Conservation (phyloP, 2,113 vertebrate genomes). For the Enhydra lutris region DNA sequence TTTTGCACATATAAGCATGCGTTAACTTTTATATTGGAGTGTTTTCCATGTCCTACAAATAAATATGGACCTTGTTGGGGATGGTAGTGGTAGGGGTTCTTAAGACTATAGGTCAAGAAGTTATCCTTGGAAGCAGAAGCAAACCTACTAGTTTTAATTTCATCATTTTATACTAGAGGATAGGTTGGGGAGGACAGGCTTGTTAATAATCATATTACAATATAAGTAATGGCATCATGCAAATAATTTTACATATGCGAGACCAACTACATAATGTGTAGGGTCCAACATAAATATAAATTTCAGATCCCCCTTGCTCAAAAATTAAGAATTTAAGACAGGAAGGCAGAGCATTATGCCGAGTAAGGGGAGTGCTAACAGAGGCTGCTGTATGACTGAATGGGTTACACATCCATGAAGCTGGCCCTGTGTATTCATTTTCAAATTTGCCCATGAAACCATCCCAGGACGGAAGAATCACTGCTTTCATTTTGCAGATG, state of each 20-base stretch:
- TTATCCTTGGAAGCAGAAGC: background rate
- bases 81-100: background rate
- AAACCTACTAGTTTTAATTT: background rate
- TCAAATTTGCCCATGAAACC: background rate
- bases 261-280: background rate
- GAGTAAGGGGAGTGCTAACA: background rate
- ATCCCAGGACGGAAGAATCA: background rate
- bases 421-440: background rate
- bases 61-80: background rate
- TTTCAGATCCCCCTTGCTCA: background rate
- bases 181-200: background rate
- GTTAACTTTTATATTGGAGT: background rate
- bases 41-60: background rate
- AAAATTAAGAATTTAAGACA: background rate
- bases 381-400: background rate
- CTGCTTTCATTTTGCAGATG: background rate
- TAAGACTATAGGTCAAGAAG: background rate
- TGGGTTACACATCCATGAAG: fast-evolving
- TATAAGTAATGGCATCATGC: background rate
- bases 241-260: background rate
- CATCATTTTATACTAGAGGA: background rate
- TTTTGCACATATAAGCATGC: background rate
- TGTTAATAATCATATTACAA: background rate
- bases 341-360: background rate
- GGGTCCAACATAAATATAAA: background rate